Evolutionary conservation across 2,888 invertebrate genomes (phyloP).

Genomic region (Podabrus alpinus): DNA sequence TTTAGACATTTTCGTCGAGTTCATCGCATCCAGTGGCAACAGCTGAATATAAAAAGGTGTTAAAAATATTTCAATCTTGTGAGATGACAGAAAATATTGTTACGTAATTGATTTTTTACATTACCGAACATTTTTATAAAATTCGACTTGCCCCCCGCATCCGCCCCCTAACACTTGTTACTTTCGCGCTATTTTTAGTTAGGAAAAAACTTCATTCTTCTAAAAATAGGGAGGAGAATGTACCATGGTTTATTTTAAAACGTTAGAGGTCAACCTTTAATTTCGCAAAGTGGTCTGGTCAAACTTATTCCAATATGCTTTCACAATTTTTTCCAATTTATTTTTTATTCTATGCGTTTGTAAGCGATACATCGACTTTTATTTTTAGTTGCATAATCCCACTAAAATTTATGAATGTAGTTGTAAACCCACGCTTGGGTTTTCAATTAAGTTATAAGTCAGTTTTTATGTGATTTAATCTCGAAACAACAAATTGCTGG

Average conservation of each 20-base stretch:
- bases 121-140: background rate
- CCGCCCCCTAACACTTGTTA: background rate
- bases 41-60: background rate
- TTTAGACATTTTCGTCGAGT: slow-evolving; percentile 8
- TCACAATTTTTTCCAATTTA: background rate
- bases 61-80: background rate
- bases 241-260: background rate
- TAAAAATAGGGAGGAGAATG: background rate
- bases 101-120: background rate
- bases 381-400: background rate
- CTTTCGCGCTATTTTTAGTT: too few relatives aligned
- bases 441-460: background rate
- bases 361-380: background rate
- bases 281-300: background rate
- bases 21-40: background rate
- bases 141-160: background rate
- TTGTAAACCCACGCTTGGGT: background rate
- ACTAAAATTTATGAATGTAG: background rate
- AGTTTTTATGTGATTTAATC: background rate
- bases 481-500: background rate
- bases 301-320: background rate
- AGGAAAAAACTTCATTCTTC: background rate
- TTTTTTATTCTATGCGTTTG: background rate
- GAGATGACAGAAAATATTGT: background rate
- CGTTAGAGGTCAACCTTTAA: background rate